Evolutionary conservation across 2,797 vertebrate genomes (phyloP), one percentile per base, ranked within the genome.

Genomic region (Helostoma temminkii): DNA sequence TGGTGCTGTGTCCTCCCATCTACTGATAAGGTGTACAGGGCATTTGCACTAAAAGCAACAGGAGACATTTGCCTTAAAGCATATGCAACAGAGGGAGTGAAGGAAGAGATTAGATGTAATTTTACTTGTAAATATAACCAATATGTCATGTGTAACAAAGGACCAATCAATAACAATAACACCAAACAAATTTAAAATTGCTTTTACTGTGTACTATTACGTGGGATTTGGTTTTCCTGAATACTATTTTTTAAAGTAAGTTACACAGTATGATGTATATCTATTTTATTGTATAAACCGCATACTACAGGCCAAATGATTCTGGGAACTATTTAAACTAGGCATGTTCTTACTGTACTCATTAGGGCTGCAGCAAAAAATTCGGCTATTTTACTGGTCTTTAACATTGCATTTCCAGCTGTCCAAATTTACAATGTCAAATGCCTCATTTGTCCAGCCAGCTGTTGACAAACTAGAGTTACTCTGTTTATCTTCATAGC

Each of bases 1-100:
- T 66, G 12, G 28, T 24, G 54, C n/a, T 58, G 19, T 52, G 56
- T 55, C 30, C 26, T 66, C 28, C 36, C 19, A 75, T 34, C 45
- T 54, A 16, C 42, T 60, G 28, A 57, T 32, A 59, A 37, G 47
- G 24, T 47, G 45, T 55, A 37, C 10, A 22, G 3, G 53, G 32
- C 3, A 22, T 46, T 52, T 43, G 39, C 21, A 66, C n/a, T 22
- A 48, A 2, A 66, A 30, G 46, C 46, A 49, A 60, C 9, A 48
- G 0, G 16, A 47, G 25, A 3, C 5, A 49, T 43, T 45, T 58
- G 6, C 30, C 16, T 41, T 39, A 25, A 1, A 25, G 47, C 5
- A 18, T 37, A 28, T 22, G 14, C 0, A 16, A 37, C 6, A 49
- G 0, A 45, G 26, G 14, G 18, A 47, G 48, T 41, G 15, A 25